Evolutionary conservation across 2,797 vertebrate genomes (phyloP).

Genomic region (Mycteria americana): DNA sequence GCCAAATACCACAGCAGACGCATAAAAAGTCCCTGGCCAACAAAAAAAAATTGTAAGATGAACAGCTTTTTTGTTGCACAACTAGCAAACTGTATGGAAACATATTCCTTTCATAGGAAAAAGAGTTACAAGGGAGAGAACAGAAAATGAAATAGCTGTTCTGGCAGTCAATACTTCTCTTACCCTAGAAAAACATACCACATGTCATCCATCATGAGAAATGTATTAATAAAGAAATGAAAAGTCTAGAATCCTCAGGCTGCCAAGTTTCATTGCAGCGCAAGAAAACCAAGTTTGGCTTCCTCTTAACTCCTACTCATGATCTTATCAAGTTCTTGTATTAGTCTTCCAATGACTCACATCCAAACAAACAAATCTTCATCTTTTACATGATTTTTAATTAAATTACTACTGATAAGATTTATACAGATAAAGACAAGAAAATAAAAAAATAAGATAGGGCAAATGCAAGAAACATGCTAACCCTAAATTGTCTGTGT

Average conservation of each 20-base stretch:
- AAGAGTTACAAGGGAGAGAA: not conserved
- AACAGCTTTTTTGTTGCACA: not conserved
- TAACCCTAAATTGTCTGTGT: not conserved
- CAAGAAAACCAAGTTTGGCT: constrained; percentile 13
- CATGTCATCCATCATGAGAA: not conserved
- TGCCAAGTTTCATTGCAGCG: constrained; percentile 17
- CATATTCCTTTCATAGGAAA: not conserved
- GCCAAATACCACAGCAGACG: not conserved
- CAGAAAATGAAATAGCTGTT: not conserved
- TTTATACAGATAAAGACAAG: not conserved
- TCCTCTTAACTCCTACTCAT: constrained; percentile 41
- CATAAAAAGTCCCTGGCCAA: not conserved
- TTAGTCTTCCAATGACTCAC: constrained; percentile 55
- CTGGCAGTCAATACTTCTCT: not conserved
- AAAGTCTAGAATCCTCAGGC: constrained; percentile 2
- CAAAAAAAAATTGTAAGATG: not conserved
- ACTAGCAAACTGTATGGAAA: not conserved
- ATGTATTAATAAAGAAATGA: constrained; percentile 44
- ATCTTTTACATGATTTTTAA: constrained; percentile 22
- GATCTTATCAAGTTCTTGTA: constrained; percentile 31
- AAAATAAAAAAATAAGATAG: not conserved
- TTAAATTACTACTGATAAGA: constrained; percentile 6
- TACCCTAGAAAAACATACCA: not conserved
- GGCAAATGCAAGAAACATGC: not conserved
- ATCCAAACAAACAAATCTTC: constrained; percentile 23